phyloP scores from a whole-genome alignment of 2,797 vertebrate genomes.

The Australoheros facetus region DNA sequence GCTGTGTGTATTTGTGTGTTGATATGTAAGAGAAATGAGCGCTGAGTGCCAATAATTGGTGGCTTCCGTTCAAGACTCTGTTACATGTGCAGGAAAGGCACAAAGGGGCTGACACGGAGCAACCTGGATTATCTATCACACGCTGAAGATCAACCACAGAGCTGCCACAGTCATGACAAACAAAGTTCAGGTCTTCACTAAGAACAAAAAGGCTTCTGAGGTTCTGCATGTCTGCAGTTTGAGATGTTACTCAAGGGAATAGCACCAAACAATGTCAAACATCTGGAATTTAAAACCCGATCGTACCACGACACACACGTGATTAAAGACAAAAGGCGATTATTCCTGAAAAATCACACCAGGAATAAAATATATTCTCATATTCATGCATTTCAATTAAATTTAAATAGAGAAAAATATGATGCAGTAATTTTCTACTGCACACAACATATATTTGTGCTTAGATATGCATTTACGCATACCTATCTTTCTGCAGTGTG shows the following conservation, averaged over 20 bases:
- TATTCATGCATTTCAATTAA: neutral
- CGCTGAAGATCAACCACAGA: neutral
- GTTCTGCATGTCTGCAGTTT: neutral
- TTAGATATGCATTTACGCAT: neutral
- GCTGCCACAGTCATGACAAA: neutral
- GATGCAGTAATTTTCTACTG: neutral
- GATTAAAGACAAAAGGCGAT: neutral
- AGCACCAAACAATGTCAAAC: neutral
- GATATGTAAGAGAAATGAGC: constrained; percentile 33
- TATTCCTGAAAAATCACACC: neutral
- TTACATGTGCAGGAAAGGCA: constrained; percentile 35
- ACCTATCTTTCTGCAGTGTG: neutral
- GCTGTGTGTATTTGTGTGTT: constrained; percentile 6
- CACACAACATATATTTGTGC: neutral
- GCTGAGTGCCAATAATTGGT: constrained; percentile 56
- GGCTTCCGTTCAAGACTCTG: constrained; percentile 60
- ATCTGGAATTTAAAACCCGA: neutral
- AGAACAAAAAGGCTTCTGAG: neutral
- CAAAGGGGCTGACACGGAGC: neutral
- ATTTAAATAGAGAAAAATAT: neutral
- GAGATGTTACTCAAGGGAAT: neutral
- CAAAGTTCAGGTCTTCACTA: neutral
- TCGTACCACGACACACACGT: neutral
- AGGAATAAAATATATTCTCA: neutral
- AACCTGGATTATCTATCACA: constrained; percentile 11